phyloP scores from a whole-genome alignment of 2,888 invertebrate species.

The Morpho helenor region DNA sequence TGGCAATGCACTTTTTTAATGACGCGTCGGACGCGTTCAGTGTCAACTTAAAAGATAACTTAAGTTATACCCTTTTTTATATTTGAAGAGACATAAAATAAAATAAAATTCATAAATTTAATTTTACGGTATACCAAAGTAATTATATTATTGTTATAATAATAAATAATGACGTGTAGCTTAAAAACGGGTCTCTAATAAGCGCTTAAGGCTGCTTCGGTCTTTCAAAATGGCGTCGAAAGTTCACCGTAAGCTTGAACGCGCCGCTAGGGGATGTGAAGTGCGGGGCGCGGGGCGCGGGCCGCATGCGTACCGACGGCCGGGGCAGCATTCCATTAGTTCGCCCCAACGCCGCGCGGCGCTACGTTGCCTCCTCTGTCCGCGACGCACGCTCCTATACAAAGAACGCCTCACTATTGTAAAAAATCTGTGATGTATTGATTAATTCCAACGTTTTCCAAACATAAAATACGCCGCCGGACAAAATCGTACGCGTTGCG shows the following conservation, averaged over 20 bases:
- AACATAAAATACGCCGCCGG: constrained; percentile 45
- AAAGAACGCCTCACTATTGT: constrained; percentile 76
- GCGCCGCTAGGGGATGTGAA: constrained; percentile 46
- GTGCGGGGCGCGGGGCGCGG: constrained; percentile 34
- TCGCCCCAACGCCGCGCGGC: constrained; percentile 61
- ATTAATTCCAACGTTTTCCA: constrained; percentile 71
- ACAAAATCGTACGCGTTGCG: constrained; percentile 35
- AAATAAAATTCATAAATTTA: no score
- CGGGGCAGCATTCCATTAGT: constrained; percentile 73
- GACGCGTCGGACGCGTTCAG: constrained; percentile 36
- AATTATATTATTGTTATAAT: background rate
- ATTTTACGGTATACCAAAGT: background rate
- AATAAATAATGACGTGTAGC: background rate
- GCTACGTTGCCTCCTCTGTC: constrained; percentile 43
- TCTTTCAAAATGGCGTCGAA: constrained; percentile 37
- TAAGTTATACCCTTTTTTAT: background rate
- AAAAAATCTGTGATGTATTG: constrained; percentile 79
- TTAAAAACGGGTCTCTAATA: constrained; percentile 19
- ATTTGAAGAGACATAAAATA: no score
- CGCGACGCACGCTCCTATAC: constrained; percentile 64
- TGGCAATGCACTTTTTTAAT: constrained; percentile 38
- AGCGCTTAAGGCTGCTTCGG: constrained; percentile 24
- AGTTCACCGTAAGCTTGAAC: constrained; percentile 59
- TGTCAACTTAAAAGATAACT: background rate
- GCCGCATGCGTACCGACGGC: constrained; percentile 69